A percentile compares a stretch with the other conserved stretches of the same genome.
phyloP scores from a whole-genome alignment of 2,113 vertebrate genomes.

The Psettodes erumei region DNA sequence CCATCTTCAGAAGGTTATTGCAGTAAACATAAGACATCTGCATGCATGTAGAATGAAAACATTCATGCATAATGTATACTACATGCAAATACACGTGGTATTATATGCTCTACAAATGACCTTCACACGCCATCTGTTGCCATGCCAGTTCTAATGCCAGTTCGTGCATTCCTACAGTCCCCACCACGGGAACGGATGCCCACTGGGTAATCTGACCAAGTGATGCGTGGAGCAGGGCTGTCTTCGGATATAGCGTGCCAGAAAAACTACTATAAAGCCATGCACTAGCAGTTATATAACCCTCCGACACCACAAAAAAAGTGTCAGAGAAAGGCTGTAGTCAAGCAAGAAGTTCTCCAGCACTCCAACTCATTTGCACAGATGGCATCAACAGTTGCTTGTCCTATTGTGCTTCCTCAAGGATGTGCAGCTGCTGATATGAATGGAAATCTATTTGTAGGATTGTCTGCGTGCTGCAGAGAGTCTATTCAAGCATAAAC shows the following conservation, averaged over 20 bases:
- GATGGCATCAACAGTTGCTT: conserved; percentile 74
- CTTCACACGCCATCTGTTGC: conserved; percentile 77
- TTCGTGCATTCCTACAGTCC: conserved; percentile 61
- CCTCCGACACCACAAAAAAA: background rate
- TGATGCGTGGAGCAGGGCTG: conserved; percentile 71
- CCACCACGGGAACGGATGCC: conserved; percentile 68
- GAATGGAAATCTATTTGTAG: conserved; percentile 33
- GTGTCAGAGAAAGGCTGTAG: conserved; percentile 43
- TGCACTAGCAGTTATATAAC: conserved; percentile 67
- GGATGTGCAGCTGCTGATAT: conserved; percentile 65
- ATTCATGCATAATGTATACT: background rate
- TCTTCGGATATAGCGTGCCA: conserved; percentile 63
- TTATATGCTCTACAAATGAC: conserved; percentile 56
- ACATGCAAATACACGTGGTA: conserved; percentile 7
- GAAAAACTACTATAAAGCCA: conserved; percentile 61
- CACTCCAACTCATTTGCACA: conserved; percentile 45
- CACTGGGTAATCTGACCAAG: conserved; percentile 77
- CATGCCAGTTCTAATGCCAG: conserved; percentile 54
- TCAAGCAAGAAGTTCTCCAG: conserved; percentile 52
- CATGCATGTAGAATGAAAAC: background rate
- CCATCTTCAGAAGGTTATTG: conserved; percentile 12
- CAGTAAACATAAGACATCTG: conserved; percentile 20
- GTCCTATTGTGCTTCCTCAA: conserved; percentile 62
- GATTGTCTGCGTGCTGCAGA: conserved; percentile 10
- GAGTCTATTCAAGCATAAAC: conserved; percentile 21